Evolutionary conservation across 2,113 vertebrate genomes (phyloP), one percentile per base, ranked within the genome.

Genomic region (Phocoena sinus): DNA sequence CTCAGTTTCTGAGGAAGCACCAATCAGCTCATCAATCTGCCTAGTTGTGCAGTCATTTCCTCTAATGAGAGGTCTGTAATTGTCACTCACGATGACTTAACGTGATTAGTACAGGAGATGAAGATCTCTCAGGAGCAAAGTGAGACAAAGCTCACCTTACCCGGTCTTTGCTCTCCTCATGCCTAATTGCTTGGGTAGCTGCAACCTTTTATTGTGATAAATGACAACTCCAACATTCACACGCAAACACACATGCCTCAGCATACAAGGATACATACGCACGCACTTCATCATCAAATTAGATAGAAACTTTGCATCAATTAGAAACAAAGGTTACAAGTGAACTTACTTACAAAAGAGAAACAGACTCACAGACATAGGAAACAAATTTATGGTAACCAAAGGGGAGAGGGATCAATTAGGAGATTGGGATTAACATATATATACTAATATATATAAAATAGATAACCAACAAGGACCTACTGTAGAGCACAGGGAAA

Each of bases 11-110:
- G 81, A 70, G 82, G 68, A 79, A 96, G 93, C 13, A 21, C 71
- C 88, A 68, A 82, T 74, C 77, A 62, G 58, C 56, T 91, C 36
- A 97, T 97, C 70, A 38, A 65, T 36, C 79, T 53, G 36, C 60
- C 83, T 31, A 14, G 58, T 2, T 67, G 28, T 13, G 3, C 70
- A 86, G 88, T 89, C 38, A 33, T 81, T 36, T 63, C 58, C 8
- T 8, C 76, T 95, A 97, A 97, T 89, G 18, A 94, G 68, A 87
- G 56, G 73, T 21, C 74, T 56, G 21, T 63, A 86, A 84, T 85
- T 95, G 89, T 94, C 96, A 96, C 81, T 67, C 47, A 71, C 2
- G 25, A 65, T 47, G 92, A 95, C 81, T 95, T 95, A 73, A 77
- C 9, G 12, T 8, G 68, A 97, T 97, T 95, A 97, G 36, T 0